Evolutionary conservation across 1,140 invertebrate genomes (phyloP).

Genomic region (Atta cephalotes): DNA sequence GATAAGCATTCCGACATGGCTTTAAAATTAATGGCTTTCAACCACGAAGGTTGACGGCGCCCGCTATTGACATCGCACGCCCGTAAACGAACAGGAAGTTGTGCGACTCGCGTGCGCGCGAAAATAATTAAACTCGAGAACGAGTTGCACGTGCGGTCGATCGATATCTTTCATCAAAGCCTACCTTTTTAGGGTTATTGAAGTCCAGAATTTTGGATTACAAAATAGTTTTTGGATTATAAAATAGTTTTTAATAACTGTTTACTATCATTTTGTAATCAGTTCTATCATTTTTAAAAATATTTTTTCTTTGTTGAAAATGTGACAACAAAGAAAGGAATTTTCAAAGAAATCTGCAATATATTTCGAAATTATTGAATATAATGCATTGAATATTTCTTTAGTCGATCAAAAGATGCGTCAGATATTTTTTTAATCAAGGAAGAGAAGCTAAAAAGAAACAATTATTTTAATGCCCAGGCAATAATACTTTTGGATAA

Average conservation of each 20-base stretch:
- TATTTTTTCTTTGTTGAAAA: background rate
- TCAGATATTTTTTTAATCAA: constrained; percentile 7
- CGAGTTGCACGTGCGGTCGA: constrained; percentile 21
- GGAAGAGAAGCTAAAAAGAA: background rate
- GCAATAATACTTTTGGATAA: constrained; percentile 6
- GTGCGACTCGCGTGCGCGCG: constrained; percentile 46
- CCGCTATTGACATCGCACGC: constrained; percentile 52
- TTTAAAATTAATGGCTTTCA: constrained; percentile 63
- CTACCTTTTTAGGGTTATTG: background rate
- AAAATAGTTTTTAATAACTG: background rate
- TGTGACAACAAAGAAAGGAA: too few relatives aligned
- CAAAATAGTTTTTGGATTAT: background rate
- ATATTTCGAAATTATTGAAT: constrained; percentile 2
- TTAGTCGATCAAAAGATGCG: background rate
- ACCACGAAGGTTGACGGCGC: constrained; percentile 48
- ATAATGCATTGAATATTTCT: background rate
- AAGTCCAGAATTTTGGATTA: background rate
- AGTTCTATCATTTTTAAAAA: background rate
- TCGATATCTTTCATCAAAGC: constrained; percentile 34
- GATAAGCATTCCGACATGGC: constrained; percentile 59
- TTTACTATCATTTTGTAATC: background rate
- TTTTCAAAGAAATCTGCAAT: constrained; percentile 30
- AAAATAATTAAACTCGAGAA: constrained; percentile 61
- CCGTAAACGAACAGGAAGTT: constrained; percentile 50
- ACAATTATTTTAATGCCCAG: background rate